These are phyloP conservation scores for Planococcus citri DNA, from an alignment of 1,140 invertebrate species.

Conservation along the genomic window DNA sequence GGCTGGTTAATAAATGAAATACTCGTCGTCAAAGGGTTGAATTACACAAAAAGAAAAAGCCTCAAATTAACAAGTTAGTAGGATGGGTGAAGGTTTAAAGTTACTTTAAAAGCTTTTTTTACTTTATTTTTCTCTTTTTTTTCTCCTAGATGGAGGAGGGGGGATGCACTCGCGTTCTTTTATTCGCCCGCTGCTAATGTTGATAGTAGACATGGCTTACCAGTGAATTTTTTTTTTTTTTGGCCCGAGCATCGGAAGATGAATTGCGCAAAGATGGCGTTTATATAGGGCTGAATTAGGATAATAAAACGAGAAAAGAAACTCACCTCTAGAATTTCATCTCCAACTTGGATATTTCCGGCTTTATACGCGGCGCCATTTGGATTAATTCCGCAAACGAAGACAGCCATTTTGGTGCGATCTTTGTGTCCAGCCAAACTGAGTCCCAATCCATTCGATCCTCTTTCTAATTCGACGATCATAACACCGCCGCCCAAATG, in stretches of 20 bases:
- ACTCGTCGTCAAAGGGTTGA: not conserved
- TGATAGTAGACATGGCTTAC: too few species aligned
- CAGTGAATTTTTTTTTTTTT: too few species aligned
- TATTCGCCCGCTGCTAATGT: too few species aligned
- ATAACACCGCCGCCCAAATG: constrained; percentile 53
- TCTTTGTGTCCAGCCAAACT: constrained; percentile 89
- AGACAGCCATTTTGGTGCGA: constrained; percentile 87
- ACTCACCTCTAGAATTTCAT: constrained; percentile 86
- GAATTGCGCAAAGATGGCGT: too few species aligned
- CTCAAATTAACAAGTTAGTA: not conserved
- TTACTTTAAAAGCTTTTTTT: too few species aligned
- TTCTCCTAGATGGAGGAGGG: not conserved
- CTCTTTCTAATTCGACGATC: constrained; percentile 56
- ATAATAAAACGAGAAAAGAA: not conserved
- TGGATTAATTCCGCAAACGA: constrained; percentile 88
- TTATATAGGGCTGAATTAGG: too few species aligned
- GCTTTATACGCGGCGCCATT: constrained; percentile 63
- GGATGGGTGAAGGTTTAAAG: not conserved
- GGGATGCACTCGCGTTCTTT: too few species aligned
- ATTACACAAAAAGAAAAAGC: not conserved
- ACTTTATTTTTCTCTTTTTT: not conserved
- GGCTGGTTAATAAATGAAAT: not conserved
- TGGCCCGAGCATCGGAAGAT: too few species aligned
- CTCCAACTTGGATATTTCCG: constrained; percentile 71
- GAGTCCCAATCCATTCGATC: constrained; percentile 60